Evolutionary conservation across 2,113 vertebrate genomes (phyloP), one percentile per base, ranked within the genome.

Genomic region (Meleagris gallopavo): DNA sequence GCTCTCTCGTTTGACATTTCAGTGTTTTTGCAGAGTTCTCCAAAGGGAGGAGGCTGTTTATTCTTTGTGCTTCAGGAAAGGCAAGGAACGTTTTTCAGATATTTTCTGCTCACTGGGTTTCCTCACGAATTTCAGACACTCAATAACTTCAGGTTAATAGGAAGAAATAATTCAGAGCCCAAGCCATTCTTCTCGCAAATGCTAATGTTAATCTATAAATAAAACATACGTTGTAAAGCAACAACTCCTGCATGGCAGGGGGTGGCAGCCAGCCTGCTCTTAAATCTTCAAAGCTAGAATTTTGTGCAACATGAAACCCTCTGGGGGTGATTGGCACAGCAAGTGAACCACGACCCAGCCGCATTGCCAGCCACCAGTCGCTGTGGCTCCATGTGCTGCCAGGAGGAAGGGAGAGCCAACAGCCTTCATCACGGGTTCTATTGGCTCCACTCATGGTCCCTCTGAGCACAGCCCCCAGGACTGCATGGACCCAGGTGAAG

Each of bases 101-200:
- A 57, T 76, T 94, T 95, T 92, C 80, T 92, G 75, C 76, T 89
- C 84, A 57, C 91, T 90, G 75, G 15, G 41, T 75, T 96, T 94
- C 48, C 86, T 96, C 82, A 79, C 12, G 6, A 83, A 43, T 89
- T 93, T 76, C 91, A 94, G 78, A 72, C 78, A 38, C 43, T 92
- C 90, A 95, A 43, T 95, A 83, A 94, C 86, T 97, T 93, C 96
- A 94, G 92, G 93, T 95, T 97, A 97, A 96, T 93, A 85, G 89
- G 90, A 96, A 95, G 84, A 9, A 71, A 92, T 95, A 96, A 96
- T 62, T 96, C 83, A 93, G 93, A 94, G 69, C 43, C 40, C 86
- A 43, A 94, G 93, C 72, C 70, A 93, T 95, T 94, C 72, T 65
- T 94, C 88, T 87, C 84, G 81, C 79, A 95, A 96, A 95, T 95